Evolutionary conservation across 2,888 invertebrate genomes (phyloP), one percentile per base, ranked within the genome.

Genomic region (Polymixis lichenea): DNA sequence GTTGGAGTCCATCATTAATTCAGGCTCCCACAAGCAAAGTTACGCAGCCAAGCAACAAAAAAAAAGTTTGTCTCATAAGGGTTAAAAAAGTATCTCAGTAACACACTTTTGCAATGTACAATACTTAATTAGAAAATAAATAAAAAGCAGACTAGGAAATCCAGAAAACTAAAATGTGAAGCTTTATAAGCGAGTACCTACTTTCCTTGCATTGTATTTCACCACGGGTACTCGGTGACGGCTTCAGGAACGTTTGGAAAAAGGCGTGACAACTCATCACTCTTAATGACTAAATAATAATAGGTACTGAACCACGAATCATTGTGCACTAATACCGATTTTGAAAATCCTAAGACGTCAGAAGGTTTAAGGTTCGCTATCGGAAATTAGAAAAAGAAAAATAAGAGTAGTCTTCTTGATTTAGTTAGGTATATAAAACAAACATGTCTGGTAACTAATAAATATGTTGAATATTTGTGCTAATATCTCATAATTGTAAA

Each of bases 361-460:
- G 32, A 7, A 38, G 13, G n/a, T 61, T 61, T 84, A 80, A 80
- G 71, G 65, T 75, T 32, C 19, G 5, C 3, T 64, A 83, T 32
- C 71, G 67, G 62, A 64, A 53, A 72, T 25, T 61, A 53, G 4
- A 56, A 53, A 43, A 72, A 49, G 8, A 51, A 61, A 60, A 53
- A 9, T 2, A 8, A 0, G 8, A 25, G 32, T 43, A 4, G 13
- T 25, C 13, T 28, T 2, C 15, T 11, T 38, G 11, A 71, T n/a
- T 67, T 32, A 22, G 1, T 11, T 28, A 2, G 1, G 13, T 55
- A n/a, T n/a, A n/a, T n/a, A 13, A 17, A 22, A 17, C 1, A 22
- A 22, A 22, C 22, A 28, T 51, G 62, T 17, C 0, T 43, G 32
- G 0, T 1, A 76, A 5, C 0, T 46, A 46, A 8, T 1, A 55